phyloP scores from a whole-genome alignment of 2,113 vertebrate species.

The Hoplias malabaricus region DNA sequence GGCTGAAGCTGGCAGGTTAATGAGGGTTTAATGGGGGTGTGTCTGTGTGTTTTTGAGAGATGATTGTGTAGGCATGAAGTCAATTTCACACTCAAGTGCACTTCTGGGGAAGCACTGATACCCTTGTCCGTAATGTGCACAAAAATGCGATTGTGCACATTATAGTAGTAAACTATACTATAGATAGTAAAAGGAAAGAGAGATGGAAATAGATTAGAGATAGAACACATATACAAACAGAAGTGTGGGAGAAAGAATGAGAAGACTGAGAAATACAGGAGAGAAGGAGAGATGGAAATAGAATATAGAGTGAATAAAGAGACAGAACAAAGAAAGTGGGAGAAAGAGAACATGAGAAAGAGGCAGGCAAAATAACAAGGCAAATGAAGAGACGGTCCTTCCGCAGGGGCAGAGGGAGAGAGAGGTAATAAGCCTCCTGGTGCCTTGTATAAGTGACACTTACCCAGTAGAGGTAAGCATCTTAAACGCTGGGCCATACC shows the following conservation, averaged over 20 bases:
- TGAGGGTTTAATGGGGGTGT: constrained; percentile 3
- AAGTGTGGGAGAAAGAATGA: background rate
- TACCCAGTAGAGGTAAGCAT: constrained; percentile 21
- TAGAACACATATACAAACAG: constrained; percentile 23
- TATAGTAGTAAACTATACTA: no score
- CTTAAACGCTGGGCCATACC: constrained; percentile 17
- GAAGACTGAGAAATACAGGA: background rate
- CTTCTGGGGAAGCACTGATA: constrained; percentile 58
- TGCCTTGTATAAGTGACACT: constrained; percentile 28
- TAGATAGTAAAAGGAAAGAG: no score
- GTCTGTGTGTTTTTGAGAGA: constrained; percentile 23
- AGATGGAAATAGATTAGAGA: no score
- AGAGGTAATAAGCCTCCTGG: constrained; percentile 26
- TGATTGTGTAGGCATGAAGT: constrained; percentile 60
- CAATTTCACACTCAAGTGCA: constrained; percentile 70
- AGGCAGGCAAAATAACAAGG: background rate
- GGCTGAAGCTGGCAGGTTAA: constrained; percentile 35
- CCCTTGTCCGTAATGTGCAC: constrained; percentile 21
- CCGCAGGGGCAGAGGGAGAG: background rate
- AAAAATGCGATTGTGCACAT: no score
- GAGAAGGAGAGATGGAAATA: constrained; percentile 3
- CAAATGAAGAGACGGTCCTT: constrained; percentile 1
- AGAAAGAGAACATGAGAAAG: background rate
- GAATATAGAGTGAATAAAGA: no score
- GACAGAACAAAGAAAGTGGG: no score